These are phyloP conservation scores for Platysternon megacephalum DNA, from an alignment of 2,113 vertebrate genomes.

Conservation along the genomic window DNA sequence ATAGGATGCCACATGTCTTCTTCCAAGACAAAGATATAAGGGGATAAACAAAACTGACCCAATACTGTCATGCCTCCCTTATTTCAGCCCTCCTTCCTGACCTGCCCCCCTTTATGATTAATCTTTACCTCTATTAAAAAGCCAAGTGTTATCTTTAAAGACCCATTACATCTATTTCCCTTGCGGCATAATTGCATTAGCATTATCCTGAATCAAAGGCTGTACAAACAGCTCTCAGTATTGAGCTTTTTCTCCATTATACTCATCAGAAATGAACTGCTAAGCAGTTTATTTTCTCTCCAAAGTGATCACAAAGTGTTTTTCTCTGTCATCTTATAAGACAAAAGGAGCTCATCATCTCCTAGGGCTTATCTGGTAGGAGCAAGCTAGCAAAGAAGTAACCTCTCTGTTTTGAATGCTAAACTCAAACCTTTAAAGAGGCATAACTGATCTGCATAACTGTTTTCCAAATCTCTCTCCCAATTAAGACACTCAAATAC, in stretches of 20 bases:
- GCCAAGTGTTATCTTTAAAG: conserved; percentile 32
- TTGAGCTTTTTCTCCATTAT: conserved; percentile 1
- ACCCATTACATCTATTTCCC: conserved; percentile 8
- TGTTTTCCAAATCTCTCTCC: neutral
- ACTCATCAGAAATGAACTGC: neutral
- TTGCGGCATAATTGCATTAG: neutral
- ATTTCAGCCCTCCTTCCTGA: conserved; percentile 35
- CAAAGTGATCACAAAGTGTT: conserved; percentile 40
- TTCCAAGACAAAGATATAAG: conserved; percentile 53
- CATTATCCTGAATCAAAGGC: neutral
- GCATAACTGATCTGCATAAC: neutral
- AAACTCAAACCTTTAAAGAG: neutral
- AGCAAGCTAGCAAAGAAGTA: neutral
- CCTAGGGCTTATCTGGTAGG: neutral
- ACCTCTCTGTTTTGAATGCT: neutral
- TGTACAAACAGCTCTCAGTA: neutral
- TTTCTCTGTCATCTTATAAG: conserved; percentile 14
- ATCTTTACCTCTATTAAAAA: conserved; percentile 30
- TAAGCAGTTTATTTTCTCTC: conserved; percentile 43
- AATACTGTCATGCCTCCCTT: neutral
- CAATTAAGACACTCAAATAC: neutral
- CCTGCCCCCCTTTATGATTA: conserved; percentile 46
- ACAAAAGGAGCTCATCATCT: conserved; percentile 39
- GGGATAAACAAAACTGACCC: conserved; percentile 48
- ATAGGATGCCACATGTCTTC: conserved; percentile 45